A percentile compares a stretch with the other conserved stretches of the same genome.
Evolutionary conservation across 2,888 invertebrate species (phyloP).

Genomic region (Amphipoea oculea): DNA sequence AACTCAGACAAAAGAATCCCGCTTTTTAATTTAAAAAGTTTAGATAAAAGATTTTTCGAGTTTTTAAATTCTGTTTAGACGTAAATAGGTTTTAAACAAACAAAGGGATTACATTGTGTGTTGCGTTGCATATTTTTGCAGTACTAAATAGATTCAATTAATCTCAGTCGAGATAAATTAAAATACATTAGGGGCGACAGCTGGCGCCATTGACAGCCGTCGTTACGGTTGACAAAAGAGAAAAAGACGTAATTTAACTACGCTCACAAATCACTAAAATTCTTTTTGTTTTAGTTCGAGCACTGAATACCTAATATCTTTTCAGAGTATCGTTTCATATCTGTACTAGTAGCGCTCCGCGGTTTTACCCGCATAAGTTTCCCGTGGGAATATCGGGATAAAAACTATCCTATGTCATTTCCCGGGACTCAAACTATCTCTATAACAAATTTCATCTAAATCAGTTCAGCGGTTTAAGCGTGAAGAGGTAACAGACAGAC

Average conservation of each 20-base stretch:
- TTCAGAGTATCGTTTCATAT: slow-evolving; percentile 33
- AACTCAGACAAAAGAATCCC: slow-evolving; percentile 69
- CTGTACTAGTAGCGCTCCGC: background rate
- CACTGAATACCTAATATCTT: slow-evolving; percentile 37
- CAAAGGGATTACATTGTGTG: slow-evolving; percentile 47
- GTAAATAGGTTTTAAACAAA: slow-evolving; percentile 55
- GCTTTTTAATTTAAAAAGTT: slow-evolving; percentile 73
- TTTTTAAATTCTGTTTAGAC: slow-evolving; percentile 60
- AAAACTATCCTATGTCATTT: too few species aligned
- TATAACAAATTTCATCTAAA: too few species aligned
- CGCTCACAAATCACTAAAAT: slow-evolving; percentile 64
- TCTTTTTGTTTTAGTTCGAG: slow-evolving; percentile 57
- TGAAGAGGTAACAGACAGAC: too few species aligned
- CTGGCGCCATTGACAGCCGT: slow-evolving; percentile 60
- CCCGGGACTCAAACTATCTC: too few species aligned
- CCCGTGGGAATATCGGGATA: too few species aligned
- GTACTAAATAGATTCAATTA: slow-evolving; percentile 51
- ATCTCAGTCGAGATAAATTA: slow-evolving; percentile 60
- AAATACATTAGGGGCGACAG: slow-evolving; percentile 62
- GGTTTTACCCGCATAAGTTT: too few species aligned
- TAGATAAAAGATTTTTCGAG: slow-evolving; percentile 62
- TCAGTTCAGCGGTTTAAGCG: too few species aligned
- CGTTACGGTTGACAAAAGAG: slow-evolving; percentile 61
- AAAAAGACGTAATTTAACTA: slow-evolving; percentile 62
- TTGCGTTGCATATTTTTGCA: slow-evolving; percentile 52